Evolutionary conservation across 1,140 invertebrate genomes (phyloP).

Genomic region (Zophobas atratus): DNA sequence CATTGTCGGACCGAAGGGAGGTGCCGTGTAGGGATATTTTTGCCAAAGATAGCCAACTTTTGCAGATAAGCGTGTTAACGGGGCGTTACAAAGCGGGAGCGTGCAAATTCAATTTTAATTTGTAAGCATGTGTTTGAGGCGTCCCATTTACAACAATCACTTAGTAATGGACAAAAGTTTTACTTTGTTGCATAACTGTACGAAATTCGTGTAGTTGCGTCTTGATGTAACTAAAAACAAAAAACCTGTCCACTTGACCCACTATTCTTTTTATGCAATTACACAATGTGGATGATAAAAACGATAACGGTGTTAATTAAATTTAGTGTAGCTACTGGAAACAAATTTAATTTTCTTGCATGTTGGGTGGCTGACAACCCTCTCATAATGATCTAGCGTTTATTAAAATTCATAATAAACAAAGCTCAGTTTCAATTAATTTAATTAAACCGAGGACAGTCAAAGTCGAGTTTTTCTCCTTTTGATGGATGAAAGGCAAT

Average conservation of each 20-base stretch:
- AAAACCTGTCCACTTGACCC: too few species aligned
- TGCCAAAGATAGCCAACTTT: too few species aligned
- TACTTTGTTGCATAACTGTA: too few species aligned
- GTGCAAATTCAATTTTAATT: too few species aligned
- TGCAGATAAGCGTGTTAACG: not conserved
- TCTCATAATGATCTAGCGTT: slow-evolving; percentile 32
- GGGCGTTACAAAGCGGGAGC: not conserved
- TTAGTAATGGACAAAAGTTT: too few species aligned
- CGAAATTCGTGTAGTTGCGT: not conserved
- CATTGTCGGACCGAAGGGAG: not conserved
- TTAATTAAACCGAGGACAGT: slow-evolving; percentile 28
- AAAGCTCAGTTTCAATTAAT: slow-evolving; percentile 39
- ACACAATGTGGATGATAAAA: not conserved
- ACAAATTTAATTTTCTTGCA: slow-evolving; percentile 41
- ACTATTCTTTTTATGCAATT: not conserved
- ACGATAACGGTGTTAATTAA: slow-evolving; percentile 30
- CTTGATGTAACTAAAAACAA: too few species aligned
- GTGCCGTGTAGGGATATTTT: not conserved
- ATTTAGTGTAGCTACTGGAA: slow-evolving; percentile 25
- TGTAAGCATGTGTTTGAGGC: too few species aligned
- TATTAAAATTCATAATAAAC: slow-evolving; percentile 41
- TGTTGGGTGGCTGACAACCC: slow-evolving; percentile 27
- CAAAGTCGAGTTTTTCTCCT: slow-evolving; percentile 5
- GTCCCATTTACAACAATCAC: too few species aligned
- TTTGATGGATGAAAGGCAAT: not conserved